Percentiles rank a stretch among this genome's conserved stretches.
phyloP scores from a whole-genome alignment of 1,140 invertebrate species.

The Panagrolaimus sp. region DNA sequence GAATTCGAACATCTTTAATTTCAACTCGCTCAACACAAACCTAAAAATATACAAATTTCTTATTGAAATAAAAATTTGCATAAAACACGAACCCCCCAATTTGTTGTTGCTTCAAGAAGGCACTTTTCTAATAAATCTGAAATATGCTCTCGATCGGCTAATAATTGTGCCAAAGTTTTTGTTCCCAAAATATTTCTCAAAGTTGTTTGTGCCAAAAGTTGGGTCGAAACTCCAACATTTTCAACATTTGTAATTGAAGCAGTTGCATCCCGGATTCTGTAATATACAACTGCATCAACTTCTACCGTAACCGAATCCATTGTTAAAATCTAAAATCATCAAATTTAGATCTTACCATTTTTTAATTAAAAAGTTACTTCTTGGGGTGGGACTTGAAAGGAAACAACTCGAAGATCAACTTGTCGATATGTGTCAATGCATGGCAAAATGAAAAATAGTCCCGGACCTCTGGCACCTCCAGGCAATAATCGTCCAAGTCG shows the following conservation, averaged over 20 bases:
- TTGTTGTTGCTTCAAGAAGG: constrained; percentile 67
- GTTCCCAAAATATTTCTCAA: constrained; percentile 79
- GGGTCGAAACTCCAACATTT: constrained; percentile 76
- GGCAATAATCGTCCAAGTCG: constrained; percentile 75
- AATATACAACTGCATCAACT: constrained; percentile 88
- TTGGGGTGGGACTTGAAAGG: constrained; percentile 67
- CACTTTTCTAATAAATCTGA: constrained; percentile 76
- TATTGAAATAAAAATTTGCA: too few species aligned
- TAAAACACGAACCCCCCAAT: too few species aligned
- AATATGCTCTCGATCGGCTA: constrained; percentile 83
- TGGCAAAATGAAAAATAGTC: constrained; percentile 67
- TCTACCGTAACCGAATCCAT: constrained; percentile 69
- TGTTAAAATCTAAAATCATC: background rate
- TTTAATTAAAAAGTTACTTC: constrained; percentile 66
- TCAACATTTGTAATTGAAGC: constrained; percentile 73
- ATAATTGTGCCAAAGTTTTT: constrained; percentile 78
- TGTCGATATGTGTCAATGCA: constrained; percentile 65
- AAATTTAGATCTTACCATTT: too few species aligned
- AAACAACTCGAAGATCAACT: constrained; percentile 66
- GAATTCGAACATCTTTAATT: constrained; percentile 69
- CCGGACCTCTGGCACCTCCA: constrained; percentile 81
- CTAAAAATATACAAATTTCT: too few species aligned
- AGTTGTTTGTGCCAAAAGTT: constrained; percentile 75
- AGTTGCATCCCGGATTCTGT: constrained; percentile 77
- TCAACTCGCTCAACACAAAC: constrained; percentile 85